phyloP scores from a whole-genome alignment of 1,140 invertebrate species.

The Drosophila gunungcola region DNA sequence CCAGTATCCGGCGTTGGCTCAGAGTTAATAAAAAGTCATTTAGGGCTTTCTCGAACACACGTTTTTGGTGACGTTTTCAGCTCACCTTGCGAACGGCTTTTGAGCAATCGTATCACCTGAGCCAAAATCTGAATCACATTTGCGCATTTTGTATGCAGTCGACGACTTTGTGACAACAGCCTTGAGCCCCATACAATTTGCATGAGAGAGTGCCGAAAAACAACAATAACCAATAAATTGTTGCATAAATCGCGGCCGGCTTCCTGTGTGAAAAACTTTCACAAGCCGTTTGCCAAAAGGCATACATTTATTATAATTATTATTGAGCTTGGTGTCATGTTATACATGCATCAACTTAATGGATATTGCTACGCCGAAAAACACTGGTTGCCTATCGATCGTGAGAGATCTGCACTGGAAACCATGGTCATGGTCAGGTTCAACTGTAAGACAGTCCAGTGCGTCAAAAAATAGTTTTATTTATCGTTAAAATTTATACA shows the following conservation, averaged over 20 bases:
- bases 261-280: constrained; percentile 73
- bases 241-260: constrained; percentile 71
- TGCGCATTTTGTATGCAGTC: constrained; percentile 65
- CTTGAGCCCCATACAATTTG: constrained; percentile 59
- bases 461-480: constrained; percentile 34
- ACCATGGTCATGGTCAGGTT: constrained; percentile 67
- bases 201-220: constrained; percentile 46
- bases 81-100: constrained; percentile 47
- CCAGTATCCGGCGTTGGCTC: constrained; percentile 9
- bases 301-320: constrained; percentile 55
- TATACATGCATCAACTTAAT: constrained; percentile 61
- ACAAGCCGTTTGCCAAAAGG: constrained; percentile 49
- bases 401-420: constrained; percentile 41
- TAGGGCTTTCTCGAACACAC: constrained; percentile 51
- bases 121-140: constrained; percentile 65
- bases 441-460: constrained; percentile 11
- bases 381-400: constrained; percentile 13
- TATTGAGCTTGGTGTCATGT: constrained; percentile 50
- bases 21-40: constrained; percentile 51
- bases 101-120: constrained; percentile 32
- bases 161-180: constrained; percentile 50
- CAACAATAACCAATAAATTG: constrained; percentile 41
- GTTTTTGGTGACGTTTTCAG: constrained; percentile 62
- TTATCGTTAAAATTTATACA: background rate
- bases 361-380: constrained; percentile 17